Evolutionary conservation across 2,888 invertebrate species (phyloP).

Genomic region (Bhutanitis thaidina): DNA sequence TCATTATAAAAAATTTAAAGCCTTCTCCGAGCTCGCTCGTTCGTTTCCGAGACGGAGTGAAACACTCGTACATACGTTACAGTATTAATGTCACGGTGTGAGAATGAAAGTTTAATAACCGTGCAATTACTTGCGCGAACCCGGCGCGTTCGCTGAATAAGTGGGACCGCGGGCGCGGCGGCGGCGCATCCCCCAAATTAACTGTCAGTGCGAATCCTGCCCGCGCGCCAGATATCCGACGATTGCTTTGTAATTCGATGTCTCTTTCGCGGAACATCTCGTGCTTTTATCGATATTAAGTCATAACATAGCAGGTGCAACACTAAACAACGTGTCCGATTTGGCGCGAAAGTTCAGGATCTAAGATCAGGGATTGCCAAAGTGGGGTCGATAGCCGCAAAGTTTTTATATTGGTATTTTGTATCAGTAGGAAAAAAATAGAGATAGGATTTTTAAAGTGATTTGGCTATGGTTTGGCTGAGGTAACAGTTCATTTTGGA

Average conservation of each 20-base stretch:
- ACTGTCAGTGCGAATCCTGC: conserved; percentile 73
- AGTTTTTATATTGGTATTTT: too few relatives aligned
- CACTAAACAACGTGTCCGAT: too few relatives aligned
- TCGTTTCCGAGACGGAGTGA: neutral
- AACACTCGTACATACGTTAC: neutral
- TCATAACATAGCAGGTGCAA: too few relatives aligned
- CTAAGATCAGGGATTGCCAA: too few relatives aligned
- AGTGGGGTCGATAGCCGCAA: too few relatives aligned
- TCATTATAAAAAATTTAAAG: too few relatives aligned
- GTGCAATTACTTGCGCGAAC: conserved; percentile 70
- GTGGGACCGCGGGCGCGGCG: conserved; percentile 38
- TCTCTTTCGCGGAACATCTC: conserved; percentile 57
- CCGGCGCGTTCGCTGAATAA: conserved; percentile 72
- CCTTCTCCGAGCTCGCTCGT: too few relatives aligned
- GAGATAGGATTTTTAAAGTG: too few relatives aligned
- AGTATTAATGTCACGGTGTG: neutral
- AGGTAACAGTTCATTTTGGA: too few relatives aligned
- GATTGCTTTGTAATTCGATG: conserved; percentile 74
- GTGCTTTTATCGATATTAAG: conserved; percentile 3
- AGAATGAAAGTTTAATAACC: conserved; percentile 14
- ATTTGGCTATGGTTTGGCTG: too few relatives aligned
- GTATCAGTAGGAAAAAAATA: too few relatives aligned
- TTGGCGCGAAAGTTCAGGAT: too few relatives aligned
- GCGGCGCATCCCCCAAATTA: conserved; percentile 70
- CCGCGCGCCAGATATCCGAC: conserved; percentile 53